Percentiles rank a stretch among this genome's conserved stretches.
Conservation (phyloP, 2,888 invertebrate species). For the Patella caerulea region DNA sequence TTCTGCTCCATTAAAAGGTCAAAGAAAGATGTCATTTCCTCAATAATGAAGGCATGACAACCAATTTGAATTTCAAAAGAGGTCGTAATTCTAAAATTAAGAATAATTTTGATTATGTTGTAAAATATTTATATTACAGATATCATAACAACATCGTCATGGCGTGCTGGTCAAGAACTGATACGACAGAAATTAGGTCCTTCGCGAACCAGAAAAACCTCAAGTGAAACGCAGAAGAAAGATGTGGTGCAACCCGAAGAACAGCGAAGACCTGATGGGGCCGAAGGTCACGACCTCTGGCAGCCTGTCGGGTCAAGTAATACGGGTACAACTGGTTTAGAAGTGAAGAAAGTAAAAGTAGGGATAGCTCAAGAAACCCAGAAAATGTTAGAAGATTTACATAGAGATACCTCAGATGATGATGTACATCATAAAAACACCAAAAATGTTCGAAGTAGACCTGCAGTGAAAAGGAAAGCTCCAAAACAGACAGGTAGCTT, state of each 20-base stretch:
- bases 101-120: too few relatives aligned
- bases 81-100: too few relatives aligned
- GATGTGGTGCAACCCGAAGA: slow-evolving; percentile 5
- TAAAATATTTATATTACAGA: slow-evolving; percentile 40
- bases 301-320: not conserved
- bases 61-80: too few relatives aligned
- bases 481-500: slow-evolving; percentile 47
- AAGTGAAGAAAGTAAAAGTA: slow-evolving; percentile 66
- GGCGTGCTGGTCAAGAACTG: slow-evolving; percentile 61
- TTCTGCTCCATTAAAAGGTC: too few relatives aligned
- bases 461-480: slow-evolving; percentile 57
- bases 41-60: too few relatives aligned
- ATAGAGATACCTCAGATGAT: slow-evolving; percentile 24
- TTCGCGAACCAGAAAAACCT: slow-evolving; percentile 25
- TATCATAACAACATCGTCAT: slow-evolving; percentile 63
- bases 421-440: slow-evolving; percentile 22
- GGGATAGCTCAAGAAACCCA: slow-evolving; percentile 33
- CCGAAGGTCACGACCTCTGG: slow-evolving; percentile 19
- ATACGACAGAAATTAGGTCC: slow-evolving; percentile 58
- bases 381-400: slow-evolving; percentile 36
- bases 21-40: too few relatives aligned
- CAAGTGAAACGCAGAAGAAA: not conserved
- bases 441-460: slow-evolving; percentile 37
- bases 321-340: slow-evolving; percentile 71
- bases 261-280: slow-evolving; percentile 26